phyloP scores from a whole-genome alignment of 1,140 invertebrate genomes.

The Chironomus tepperi region DNA sequence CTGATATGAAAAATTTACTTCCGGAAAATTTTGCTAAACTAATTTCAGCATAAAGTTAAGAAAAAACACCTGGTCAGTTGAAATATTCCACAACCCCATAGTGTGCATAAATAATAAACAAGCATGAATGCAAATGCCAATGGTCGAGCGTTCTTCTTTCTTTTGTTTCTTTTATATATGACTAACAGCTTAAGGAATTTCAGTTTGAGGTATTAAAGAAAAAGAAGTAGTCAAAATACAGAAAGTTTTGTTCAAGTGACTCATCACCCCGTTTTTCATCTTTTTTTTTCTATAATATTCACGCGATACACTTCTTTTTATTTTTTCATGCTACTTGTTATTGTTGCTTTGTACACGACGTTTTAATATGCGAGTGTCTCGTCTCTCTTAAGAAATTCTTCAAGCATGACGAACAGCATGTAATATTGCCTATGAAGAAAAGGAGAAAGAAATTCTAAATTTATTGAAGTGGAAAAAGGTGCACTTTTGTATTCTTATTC shows the following conservation, averaged over 20 bases:
- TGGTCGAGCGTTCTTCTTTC: background rate
- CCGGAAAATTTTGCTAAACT: background rate
- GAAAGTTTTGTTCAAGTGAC: background rate
- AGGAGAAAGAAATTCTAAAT: background rate
- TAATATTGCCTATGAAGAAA: background rate
- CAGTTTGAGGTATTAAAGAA: background rate
- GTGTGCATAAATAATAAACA: background rate
- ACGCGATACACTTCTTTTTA: no score
- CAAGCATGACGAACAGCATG: background rate
- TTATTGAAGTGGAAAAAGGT: conserved; percentile 10
- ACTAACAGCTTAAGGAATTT: background rate
- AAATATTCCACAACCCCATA: background rate
- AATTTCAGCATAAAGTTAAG: background rate
- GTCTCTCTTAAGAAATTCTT: background rate
- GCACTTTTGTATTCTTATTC: no score
- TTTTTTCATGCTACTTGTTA: no score
- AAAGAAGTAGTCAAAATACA: background rate
- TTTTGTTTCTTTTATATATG: background rate
- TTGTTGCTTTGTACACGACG: no score
- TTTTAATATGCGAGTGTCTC: background rate
- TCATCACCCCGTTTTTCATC: background rate
- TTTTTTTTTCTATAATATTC: background rate
- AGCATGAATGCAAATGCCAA: background rate
- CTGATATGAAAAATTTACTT: background rate
- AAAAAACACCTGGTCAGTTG: background rate